phyloP scores from a whole-genome alignment of 1,140 invertebrate genomes.

The Zaprionus ornatus region DNA sequence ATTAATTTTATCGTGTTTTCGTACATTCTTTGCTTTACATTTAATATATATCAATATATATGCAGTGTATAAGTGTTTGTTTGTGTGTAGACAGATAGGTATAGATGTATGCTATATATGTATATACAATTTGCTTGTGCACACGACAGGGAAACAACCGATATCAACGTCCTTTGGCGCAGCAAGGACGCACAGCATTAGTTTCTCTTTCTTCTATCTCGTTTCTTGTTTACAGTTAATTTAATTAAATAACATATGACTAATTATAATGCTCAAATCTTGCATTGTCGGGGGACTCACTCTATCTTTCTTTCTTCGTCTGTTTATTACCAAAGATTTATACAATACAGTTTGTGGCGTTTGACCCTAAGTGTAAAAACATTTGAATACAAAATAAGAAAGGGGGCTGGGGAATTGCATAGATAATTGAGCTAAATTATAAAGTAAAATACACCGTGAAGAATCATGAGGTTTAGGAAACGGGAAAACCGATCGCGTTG shows the following conservation, averaged over 20 bases:
- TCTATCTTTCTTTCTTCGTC: not conserved
- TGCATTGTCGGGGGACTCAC: slow-evolving; percentile 59
- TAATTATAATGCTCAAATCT: slow-evolving; percentile 50
- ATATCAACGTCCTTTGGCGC: slow-evolving; percentile 49
- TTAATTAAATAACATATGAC: slow-evolving; percentile 52
- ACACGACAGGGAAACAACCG: slow-evolving; percentile 65
- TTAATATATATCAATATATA: slow-evolving; percentile 39
- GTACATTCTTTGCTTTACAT: slow-evolving; percentile 16
- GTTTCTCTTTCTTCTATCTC: slow-evolving; percentile 12
- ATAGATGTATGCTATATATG: slow-evolving; percentile 36
- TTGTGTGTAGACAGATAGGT: slow-evolving; percentile 26
- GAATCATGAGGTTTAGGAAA: slow-evolving; percentile 14
- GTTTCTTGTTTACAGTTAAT: slow-evolving; percentile 47
- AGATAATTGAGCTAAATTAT: slow-evolving; percentile 39
- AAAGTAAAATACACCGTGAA: slow-evolving; percentile 20
- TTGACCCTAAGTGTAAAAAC: not conserved
- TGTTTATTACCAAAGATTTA: slow-evolving; percentile 28
- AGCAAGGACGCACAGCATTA: slow-evolving; percentile 52
- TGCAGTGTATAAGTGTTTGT: slow-evolving; percentile 18
- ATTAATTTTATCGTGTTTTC: not conserved
- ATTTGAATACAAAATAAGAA: slow-evolving; percentile 16
- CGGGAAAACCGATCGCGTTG: slow-evolving; percentile 28
- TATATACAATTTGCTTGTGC: slow-evolving; percentile 69
- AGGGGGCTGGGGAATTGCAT: not conserved
- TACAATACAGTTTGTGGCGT: slow-evolving; percentile 61